phyloP scores from a whole-genome alignment of 2,888 invertebrate genomes.

The Drosophila percnosoma region DNA sequence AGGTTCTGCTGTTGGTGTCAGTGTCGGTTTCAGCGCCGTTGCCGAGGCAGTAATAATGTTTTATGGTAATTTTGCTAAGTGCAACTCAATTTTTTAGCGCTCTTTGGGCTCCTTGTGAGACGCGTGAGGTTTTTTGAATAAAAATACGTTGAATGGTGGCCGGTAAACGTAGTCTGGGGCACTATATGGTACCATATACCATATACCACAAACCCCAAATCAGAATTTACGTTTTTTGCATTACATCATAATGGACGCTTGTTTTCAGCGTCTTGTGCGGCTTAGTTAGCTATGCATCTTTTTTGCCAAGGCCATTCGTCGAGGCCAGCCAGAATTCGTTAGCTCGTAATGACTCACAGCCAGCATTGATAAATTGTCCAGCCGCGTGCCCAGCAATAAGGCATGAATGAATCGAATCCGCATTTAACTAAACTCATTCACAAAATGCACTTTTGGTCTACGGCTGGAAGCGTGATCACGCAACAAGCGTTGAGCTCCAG shows the following conservation, averaged over 20 bases:
- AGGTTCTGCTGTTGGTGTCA: constrained; percentile 5
- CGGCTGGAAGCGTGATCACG: constrained; percentile 3
- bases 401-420: constrained; percentile 8
- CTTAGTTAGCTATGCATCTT: constrained; percentile 38
- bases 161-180: constrained; percentile 10
- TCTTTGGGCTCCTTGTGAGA: constrained; percentile 22
- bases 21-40: constrained; percentile 17
- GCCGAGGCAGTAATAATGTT: constrained; percentile 58
- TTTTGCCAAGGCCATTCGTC: constrained; percentile 15
- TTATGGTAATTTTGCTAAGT: constrained; percentile 77
- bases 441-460: background rate
- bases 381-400: constrained; percentile 8
- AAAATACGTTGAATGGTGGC: constrained; percentile 49
- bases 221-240: constrained; percentile 14
- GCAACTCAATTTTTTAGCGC: constrained; percentile 55
- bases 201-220: constrained; percentile 4
- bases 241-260: constrained; percentile 15
- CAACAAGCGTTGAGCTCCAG: constrained; percentile 6
- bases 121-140: constrained; percentile 71
- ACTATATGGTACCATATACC: background rate
- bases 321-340: constrained; percentile 19
- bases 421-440: constrained; percentile 12
- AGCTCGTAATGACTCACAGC: constrained; percentile 30
- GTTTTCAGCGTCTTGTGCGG: constrained; percentile 1
- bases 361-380: background rate